Percentiles rank a stretch among this genome's conserved stretches.
Conservation (phyloP, 2,797 vertebrate genomes). For the Labeo calbasu region DNA sequence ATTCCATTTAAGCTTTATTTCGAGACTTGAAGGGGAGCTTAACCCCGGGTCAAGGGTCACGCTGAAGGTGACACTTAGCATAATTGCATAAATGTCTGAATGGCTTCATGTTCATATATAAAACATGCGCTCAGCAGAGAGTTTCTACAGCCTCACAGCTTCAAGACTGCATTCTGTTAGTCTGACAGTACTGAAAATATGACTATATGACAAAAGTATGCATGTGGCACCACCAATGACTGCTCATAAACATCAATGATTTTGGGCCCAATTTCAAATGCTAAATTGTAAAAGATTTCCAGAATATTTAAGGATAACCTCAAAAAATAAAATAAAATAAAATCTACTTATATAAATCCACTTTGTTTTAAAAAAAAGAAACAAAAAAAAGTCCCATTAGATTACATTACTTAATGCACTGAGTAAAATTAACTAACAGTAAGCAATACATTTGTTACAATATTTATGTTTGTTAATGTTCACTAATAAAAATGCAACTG, state of each 20-base stretch:
- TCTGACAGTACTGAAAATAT: not conserved
- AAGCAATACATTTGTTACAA: not conserved
- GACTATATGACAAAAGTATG: not conserved
- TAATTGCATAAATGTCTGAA: constrained; percentile 86
- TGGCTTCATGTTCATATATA: constrained; percentile 79
- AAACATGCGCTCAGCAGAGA: constrained; percentile 71
- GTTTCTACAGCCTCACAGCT: constrained; percentile 67
- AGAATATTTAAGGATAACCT: not conserved
- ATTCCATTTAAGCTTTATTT: constrained; percentile 84
- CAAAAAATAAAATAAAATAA: not conserved
- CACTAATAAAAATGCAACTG: too few relatives aligned
- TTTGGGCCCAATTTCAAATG: not conserved
- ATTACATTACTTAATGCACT: not conserved
- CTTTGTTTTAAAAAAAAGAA: not conserved
- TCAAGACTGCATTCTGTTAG: not conserved
- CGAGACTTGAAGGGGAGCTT: constrained; percentile 80
- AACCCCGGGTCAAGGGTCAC: constrained; percentile 81
- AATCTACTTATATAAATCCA: not conserved
- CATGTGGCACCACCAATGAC: not conserved
- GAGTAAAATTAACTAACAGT: too few relatives aligned
- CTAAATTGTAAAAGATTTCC: too few relatives aligned
- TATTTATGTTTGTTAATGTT: not conserved
- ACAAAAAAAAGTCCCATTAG: not conserved
- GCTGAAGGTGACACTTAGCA: constrained; percentile 83
- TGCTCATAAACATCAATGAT: not conserved